These are phyloP conservation scores for Apteryx owenii DNA, from an alignment of 2,113 vertebrate species.

Conservation along the genomic window DNA sequence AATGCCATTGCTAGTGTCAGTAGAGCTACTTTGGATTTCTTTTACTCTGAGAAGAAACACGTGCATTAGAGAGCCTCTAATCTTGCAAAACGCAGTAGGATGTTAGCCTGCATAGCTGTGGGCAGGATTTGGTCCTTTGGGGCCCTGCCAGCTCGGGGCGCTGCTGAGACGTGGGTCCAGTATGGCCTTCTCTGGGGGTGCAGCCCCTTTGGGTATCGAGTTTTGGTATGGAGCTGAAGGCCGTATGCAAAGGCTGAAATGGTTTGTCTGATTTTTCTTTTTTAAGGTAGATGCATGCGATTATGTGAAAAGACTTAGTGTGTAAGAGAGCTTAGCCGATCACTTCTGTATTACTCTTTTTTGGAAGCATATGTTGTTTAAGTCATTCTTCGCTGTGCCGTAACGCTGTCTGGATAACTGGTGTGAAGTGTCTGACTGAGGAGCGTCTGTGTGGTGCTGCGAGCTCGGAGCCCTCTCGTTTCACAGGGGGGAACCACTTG, in stretches of 20 bases:
- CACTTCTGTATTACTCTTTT: background rate
- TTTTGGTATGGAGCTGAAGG: background rate
- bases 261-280: background rate
- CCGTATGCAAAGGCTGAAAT: background rate
- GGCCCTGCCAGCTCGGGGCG: background rate
- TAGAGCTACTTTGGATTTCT: background rate
- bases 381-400: background rate
- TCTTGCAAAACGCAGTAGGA: background rate
- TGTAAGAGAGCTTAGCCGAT: too few species aligned
- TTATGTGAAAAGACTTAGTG: too few species aligned
- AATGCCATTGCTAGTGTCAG: background rate
- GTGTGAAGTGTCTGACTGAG: background rate
- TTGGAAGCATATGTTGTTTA: background rate
- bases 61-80: background rate
- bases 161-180: too few species aligned
- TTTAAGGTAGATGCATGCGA: too few species aligned
- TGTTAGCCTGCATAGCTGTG: background rate
- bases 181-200: background rate
- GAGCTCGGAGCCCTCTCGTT: accelerated
- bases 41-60: background rate
- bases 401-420: background rate
- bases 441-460: background rate
- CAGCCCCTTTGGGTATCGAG: background rate
- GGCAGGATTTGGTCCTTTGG: background rate
- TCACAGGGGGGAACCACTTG: background rate